Evolutionary conservation across 2,797 vertebrate genomes (phyloP).

Genomic region (Synanceia verrucosa): DNA sequence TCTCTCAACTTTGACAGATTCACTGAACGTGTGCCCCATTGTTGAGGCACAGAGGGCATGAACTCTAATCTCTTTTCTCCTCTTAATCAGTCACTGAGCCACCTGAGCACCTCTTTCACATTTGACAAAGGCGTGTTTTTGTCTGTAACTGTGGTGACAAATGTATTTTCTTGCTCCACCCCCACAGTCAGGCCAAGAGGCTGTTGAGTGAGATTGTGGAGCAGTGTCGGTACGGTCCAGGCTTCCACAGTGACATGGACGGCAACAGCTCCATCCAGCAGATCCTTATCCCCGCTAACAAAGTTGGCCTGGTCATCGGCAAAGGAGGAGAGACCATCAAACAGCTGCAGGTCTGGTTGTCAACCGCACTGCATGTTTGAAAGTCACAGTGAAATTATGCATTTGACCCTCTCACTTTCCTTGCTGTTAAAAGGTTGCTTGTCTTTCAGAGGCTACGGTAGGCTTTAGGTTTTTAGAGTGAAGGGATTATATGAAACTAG

Average conservation of each 20-base stretch:
- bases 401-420: background rate
- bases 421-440: too few species aligned
- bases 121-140: slow-evolving; percentile 26
- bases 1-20: slow-evolving; percentile 23
- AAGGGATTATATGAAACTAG: too few species aligned
- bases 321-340: slow-evolving; percentile 99
- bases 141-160: slow-evolving; percentile 34
- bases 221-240: slow-evolving; percentile 96
- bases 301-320: slow-evolving; percentile 98
- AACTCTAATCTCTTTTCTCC: slow-evolving; percentile 38
- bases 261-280: slow-evolving; percentile 94
- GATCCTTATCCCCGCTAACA: slow-evolving; percentile 96
- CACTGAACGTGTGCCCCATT: slow-evolving; percentile 49
- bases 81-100: slow-evolving; percentile 45
- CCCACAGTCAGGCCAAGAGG: slow-evolving; percentile 92
- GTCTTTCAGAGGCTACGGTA: too few species aligned
- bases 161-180: slow-evolving; percentile 33
- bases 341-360: slow-evolving; percentile 89
- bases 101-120: slow-evolving; percentile 51
- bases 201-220: slow-evolving; percentile 97
- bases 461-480: too few species aligned
- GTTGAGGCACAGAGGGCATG: slow-evolving; percentile 24
- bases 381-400: background rate
- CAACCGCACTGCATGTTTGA: background rate
- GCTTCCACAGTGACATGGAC: slow-evolving; percentile 94